A percentile compares a stretch with the other conserved stretches of the same genome.
Evolutionary conservation across 2,113 vertebrate species (phyloP).

Genomic region (Neogobius melanostomus): DNA sequence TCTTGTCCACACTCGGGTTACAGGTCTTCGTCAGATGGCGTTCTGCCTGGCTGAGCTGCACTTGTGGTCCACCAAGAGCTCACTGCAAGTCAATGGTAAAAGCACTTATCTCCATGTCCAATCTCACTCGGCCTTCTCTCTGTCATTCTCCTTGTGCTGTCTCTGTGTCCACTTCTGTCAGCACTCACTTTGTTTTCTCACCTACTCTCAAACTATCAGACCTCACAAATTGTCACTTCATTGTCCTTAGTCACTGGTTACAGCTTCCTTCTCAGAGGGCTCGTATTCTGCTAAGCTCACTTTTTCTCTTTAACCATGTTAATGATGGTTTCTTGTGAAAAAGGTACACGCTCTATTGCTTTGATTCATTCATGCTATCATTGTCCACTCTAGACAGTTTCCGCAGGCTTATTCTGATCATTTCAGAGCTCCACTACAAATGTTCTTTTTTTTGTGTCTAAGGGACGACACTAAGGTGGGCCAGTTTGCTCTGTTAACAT

Average conservation of each 20-base stretch:
- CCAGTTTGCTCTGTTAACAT: no score
- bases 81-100: slow-evolving; percentile 86
- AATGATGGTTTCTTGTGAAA: no score
- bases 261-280: neutral
- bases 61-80: slow-evolving; percentile 93
- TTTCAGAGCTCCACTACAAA: no score
- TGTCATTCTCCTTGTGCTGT: slow-evolving; percentile 11
- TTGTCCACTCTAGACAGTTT: no score
- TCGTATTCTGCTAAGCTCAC: no score
- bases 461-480: no score
- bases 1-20: slow-evolving; percentile 67
- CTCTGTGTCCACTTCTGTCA: slow-evolving; percentile 40
- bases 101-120: slow-evolving; percentile 56
- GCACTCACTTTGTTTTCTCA: slow-evolving; percentile 64
- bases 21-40: slow-evolving; percentile 84
- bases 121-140: slow-evolving; percentile 37
- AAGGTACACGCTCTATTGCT: no score
- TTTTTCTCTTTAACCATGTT: no score
- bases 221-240: slow-evolving; percentile 32
- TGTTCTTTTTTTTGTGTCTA: no score
- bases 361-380: no score
- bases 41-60: slow-evolving; percentile 94
- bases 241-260: slow-evolving; percentile 30
- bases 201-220: slow-evolving; percentile 31
- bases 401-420: no score